Base-by-base conservation (phyloP, 1,140 invertebrate genomes). In the Drosophila persimilis region DNA sequence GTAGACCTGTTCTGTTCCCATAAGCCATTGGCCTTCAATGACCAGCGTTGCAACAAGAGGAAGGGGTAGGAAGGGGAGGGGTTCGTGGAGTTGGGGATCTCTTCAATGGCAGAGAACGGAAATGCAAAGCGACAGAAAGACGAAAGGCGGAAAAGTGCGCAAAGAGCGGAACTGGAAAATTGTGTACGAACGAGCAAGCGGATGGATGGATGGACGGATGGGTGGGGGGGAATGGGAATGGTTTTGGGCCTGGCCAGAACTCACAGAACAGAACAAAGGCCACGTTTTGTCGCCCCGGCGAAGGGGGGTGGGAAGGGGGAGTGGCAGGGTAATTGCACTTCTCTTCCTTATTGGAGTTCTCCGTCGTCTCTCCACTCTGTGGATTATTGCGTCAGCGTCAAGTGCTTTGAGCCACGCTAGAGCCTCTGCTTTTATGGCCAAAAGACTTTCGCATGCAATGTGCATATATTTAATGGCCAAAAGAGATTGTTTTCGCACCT, bases 11-110 rank as follows among this genome's bases (percentile, higher is more conserved):
- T 13, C 15, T 29, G 13, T 51, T 52, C 45, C 35, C 45, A 67
- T 57, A 84, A 79, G 80, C 80, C 80, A 84, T 69, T 85, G 80
- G 80, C 80, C 80, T 84, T 79, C 80, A 60, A 5, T 84, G 80
- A 79, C 80, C 80, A 78, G 46, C 35, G 11, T 20, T 3, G 35
- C 48, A 64, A 48, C 35, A 4, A 39, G 41, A 13, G 43, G 43
- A 15, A 11, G 11, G 11, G 24, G 48, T 5, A 51, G 15, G 13
- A 20, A 17, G 9, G 24, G 35, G 20, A 29, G 51, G 29, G 54
- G 31, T 20, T 20, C 17, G 35, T 35, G 55, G 39, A 63, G n/a
- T 62, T 39, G 35, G 11, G 35, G 35, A 39, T 39, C 35, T 11
- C 35, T 39, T 3, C 35, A 4, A 39, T 39, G 8, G 8, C 35